Conservation (phyloP, 2,888 invertebrate species). For the Caenorhabditis sp. region DNA sequence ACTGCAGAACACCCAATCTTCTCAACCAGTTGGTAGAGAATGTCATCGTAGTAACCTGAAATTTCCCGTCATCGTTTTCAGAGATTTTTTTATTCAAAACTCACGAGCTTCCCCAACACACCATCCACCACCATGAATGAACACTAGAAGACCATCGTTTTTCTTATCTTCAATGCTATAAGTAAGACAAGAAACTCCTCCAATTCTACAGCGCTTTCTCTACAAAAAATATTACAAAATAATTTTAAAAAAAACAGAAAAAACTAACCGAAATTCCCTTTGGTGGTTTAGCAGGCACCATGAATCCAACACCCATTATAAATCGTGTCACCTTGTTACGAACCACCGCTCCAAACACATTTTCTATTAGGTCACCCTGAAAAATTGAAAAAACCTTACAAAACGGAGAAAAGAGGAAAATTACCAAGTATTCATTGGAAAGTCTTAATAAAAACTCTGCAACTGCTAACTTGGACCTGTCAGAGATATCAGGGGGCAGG, state of each 20-base stretch:
- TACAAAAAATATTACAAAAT: conserved; percentile 26
- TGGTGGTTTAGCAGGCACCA: conserved; percentile 62
- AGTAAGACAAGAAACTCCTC: conserved; percentile 75
- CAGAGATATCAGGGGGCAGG: conserved; percentile 76
- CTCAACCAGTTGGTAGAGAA: conserved; percentile 71
- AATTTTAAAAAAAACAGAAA: too few relatives aligned
- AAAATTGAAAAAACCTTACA: conserved; percentile 17
- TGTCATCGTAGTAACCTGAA: conserved; percentile 77
- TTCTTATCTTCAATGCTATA: conserved; percentile 69
- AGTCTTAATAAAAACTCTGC: conserved; percentile 77
- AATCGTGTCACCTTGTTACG: conserved; percentile 70
- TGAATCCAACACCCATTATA: conserved; percentile 47
- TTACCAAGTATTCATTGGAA: conserved; percentile 78
- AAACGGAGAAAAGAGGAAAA: too few relatives aligned
- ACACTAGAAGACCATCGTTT: conserved; percentile 72
- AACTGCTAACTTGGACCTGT: conserved; percentile 76
- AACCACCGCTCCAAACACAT: conserved; percentile 68
- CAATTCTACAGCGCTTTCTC: conserved; percentile 62
- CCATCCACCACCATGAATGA: conserved; percentile 79
- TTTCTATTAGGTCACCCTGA: conserved; percentile 77
- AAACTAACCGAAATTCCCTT: conserved; percentile 66
- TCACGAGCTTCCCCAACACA: conserved; percentile 53
- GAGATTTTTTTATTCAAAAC: not conserved
- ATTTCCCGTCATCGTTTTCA: too few relatives aligned
- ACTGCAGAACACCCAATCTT: conserved; percentile 71